Evolutionary conservation across 1,140 invertebrate species (phyloP).

Genomic region (Cataglyphis hispanica): DNA sequence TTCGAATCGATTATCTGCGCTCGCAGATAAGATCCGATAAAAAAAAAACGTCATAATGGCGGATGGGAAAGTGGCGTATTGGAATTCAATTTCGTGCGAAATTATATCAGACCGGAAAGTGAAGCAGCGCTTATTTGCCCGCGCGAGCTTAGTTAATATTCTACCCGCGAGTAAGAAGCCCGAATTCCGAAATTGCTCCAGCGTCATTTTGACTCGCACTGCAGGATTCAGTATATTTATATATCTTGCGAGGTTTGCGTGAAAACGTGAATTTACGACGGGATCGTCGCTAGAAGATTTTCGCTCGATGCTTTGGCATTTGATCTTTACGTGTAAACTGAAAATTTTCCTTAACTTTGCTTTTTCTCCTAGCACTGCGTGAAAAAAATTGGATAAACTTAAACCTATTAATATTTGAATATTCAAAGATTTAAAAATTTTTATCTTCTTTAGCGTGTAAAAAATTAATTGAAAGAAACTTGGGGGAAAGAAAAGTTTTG

Average conservation of each 20-base stretch:
- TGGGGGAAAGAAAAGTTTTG: not conserved
- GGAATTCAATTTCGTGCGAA: constrained; percentile 52
- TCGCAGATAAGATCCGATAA: constrained; percentile 4
- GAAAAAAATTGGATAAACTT: constrained; percentile 3
- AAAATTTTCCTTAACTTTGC: constrained; percentile 8
- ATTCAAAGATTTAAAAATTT: not conserved
- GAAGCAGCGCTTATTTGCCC: constrained; percentile 10
- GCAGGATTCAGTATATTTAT: not conserved
- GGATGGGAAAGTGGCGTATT: constrained; percentile 34
- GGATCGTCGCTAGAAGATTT: constrained; percentile 29
- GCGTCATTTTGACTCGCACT: constrained; percentile 9
- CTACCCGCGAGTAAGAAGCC: not conserved
- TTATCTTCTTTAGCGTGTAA: not conserved
- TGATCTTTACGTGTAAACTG: not conserved
- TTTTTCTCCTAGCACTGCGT: not conserved
- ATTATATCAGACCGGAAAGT: constrained; percentile 36
- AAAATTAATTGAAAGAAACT: not conserved
- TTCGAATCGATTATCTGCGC: constrained; percentile 49
- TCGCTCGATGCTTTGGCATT: not conserved
- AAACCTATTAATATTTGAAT: constrained; percentile 15
- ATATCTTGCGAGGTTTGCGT: constrained; percentile 3
- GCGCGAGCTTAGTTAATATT: constrained; percentile 52
- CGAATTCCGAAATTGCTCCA: constrained; percentile 37
- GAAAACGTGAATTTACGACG: constrained; percentile 47
- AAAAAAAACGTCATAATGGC: constrained; percentile 2